phyloP scores from a whole-genome alignment of 2,888 invertebrate genomes.

The Lapara coniferarum region DNA sequence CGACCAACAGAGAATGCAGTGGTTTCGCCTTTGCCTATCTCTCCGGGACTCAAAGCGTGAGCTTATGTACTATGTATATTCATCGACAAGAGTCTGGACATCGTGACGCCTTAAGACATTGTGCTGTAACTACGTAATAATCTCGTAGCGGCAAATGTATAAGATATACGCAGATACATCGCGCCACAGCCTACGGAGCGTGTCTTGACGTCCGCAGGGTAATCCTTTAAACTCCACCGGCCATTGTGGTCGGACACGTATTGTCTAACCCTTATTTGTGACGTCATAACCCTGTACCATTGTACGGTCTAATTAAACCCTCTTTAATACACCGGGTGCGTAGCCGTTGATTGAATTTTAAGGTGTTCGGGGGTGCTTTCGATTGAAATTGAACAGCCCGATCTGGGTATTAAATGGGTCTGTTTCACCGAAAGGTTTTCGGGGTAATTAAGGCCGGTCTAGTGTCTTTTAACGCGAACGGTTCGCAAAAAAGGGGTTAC shows the following conservation, averaged over 20 bases:
- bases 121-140: too few species aligned
- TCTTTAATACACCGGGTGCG: conserved; percentile 53
- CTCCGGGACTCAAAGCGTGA: too few species aligned
- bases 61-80: too few species aligned
- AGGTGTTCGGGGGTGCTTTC: conserved; percentile 55
- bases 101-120: too few species aligned
- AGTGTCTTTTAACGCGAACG: conserved; percentile 10
- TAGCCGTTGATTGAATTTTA: conserved; percentile 66
- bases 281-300: conserved; percentile 56
- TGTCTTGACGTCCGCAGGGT: conserved; percentile 7
- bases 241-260: conserved; percentile 54
- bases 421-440: conserved; percentile 22
- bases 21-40: too few species aligned
- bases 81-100: too few species aligned
- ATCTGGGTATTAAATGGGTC: conserved; percentile 31
- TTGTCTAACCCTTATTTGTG: conserved; percentile 56
- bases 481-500: conserved; percentile 8
- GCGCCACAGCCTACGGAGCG: background rate
- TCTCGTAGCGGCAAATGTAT: background rate
- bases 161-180: background rate
- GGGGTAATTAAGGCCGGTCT: conserved; percentile 23
- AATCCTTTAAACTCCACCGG: conserved; percentile 53
- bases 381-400: conserved; percentile 47
- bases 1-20: too few species aligned
- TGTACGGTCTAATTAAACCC: conserved; percentile 66